Conservation (phyloP, 2,888 invertebrate species). For the Troilus luridus region DNA sequence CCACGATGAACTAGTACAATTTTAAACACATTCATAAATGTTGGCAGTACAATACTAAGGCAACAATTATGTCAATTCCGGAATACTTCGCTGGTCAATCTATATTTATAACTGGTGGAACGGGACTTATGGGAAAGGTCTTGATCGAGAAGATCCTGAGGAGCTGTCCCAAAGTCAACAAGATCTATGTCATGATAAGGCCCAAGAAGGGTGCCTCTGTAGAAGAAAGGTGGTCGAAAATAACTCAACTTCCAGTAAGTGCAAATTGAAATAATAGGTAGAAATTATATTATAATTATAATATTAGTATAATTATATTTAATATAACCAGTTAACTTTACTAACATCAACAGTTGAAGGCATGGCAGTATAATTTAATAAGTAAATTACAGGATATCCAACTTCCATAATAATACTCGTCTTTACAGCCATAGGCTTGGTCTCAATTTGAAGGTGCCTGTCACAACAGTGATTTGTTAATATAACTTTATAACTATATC, state of each 20-base stretch:
- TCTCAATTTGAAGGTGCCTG: too few relatives aligned
- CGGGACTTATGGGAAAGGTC: slow-evolving; percentile 48
- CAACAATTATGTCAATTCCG: neutral
- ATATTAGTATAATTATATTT: too few relatives aligned
- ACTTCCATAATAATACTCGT: too few relatives aligned
- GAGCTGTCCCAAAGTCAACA: slow-evolving; percentile 19
- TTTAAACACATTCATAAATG: neutral
- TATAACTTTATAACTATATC: too few relatives aligned
- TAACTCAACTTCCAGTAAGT: neutral
- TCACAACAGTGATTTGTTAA: too few relatives aligned
- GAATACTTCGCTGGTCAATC: slow-evolving; percentile 45
- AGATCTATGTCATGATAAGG: neutral
- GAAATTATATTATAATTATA: too few relatives aligned
- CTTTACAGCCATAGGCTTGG: too few relatives aligned
- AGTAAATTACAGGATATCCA: too few relatives aligned
- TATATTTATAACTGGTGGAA: slow-evolving; percentile 38
- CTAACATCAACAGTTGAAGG: too few relatives aligned
- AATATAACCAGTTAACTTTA: too few relatives aligned
- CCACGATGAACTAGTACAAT: too few relatives aligned
- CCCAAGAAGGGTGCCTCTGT: neutral
- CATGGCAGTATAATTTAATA: too few relatives aligned
- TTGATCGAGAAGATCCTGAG: slow-evolving; percentile 51
- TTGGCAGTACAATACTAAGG: neutral
- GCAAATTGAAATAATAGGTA: neutral
- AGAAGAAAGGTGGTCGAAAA: slow-evolving; percentile 12